Conservation (phyloP, 2,797 vertebrate genomes). For the Spinibarbus caldwelli region DNA sequence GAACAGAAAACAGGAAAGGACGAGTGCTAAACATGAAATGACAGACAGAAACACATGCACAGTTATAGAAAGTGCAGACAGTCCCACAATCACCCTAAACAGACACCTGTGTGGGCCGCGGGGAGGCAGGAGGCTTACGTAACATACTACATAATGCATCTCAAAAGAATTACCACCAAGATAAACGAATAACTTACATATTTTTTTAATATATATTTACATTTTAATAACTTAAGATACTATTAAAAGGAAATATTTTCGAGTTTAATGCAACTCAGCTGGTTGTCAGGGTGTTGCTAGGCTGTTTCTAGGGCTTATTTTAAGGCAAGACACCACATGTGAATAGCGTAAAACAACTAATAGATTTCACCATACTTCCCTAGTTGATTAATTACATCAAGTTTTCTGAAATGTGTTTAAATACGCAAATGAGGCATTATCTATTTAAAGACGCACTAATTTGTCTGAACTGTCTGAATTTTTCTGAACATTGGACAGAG, state of each 20-base stretch:
- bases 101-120: conserved; percentile 46
- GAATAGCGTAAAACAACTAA: background rate
- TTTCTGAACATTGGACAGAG: background rate
- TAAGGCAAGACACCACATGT: conserved; percentile 22
- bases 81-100: conserved; percentile 63
- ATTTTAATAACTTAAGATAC: background rate
- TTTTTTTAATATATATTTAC: background rate
- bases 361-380: too few relatives aligned
- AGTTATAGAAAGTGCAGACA: conserved; percentile 61
- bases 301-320: background rate
- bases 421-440: background rate
- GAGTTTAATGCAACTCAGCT: background rate
- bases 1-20: conserved; percentile 12
- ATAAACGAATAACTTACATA: too few relatives aligned
- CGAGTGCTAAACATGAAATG: conserved; percentile 35
- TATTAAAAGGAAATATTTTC: background rate
- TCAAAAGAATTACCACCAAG: background rate
- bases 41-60: conserved; percentile 58
- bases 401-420: background rate
- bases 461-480: too few relatives aligned
- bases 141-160: background rate
- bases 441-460: background rate
- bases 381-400: background rate
- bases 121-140: background rate
- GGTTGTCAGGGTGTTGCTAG: background rate